phyloP scores from a whole-genome alignment of 2,888 invertebrate species.

The Eulithis prunata region DNA sequence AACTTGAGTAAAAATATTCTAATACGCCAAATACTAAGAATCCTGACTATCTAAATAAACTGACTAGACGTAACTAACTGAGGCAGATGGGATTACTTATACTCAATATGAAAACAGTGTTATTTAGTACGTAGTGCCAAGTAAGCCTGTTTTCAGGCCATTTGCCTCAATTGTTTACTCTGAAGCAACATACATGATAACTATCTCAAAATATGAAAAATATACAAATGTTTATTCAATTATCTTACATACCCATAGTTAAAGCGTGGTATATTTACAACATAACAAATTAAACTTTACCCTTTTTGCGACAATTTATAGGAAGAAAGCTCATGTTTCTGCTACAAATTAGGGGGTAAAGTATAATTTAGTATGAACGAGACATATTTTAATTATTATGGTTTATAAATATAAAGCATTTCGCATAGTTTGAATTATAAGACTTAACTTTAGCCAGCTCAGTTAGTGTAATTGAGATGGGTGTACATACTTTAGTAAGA shows the following conservation, averaged over 20 bases:
- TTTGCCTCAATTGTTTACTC: slow-evolving; percentile 64
- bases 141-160: slow-evolving; percentile 21
- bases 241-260: slow-evolving; percentile 62
- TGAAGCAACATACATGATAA: slow-evolving; percentile 58
- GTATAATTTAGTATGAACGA: slow-evolving; percentile 22
- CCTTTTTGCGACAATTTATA: slow-evolving; percentile 39
- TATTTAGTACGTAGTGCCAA: slow-evolving; percentile 8
- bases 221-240: slow-evolving; percentile 75
- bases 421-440: slow-evolving; percentile 7
- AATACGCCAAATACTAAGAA: slow-evolving; percentile 57
- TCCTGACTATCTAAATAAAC: slow-evolving; percentile 67
- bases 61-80: slow-evolving; percentile 79
- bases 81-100: slow-evolving; percentile 42
- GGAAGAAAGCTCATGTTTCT: slow-evolving; percentile 47
- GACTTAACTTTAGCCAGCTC: neutral
- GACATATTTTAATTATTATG: slow-evolving; percentile 3
- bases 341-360: slow-evolving; percentile 36
- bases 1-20: slow-evolving; percentile 49
- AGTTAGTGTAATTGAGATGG: slow-evolving; percentile 9
- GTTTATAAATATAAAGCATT: slow-evolving; percentile 12
- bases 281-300: slow-evolving; percentile 39
- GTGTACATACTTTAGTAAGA: slow-evolving; percentile 4
- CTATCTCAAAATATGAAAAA: slow-evolving; percentile 66
- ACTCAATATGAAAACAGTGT: slow-evolving; percentile 16
- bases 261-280: slow-evolving; percentile 70